phyloP scores from a whole-genome alignment of 1,140 invertebrate genomes.

The Brevipalpus yothersi region DNA sequence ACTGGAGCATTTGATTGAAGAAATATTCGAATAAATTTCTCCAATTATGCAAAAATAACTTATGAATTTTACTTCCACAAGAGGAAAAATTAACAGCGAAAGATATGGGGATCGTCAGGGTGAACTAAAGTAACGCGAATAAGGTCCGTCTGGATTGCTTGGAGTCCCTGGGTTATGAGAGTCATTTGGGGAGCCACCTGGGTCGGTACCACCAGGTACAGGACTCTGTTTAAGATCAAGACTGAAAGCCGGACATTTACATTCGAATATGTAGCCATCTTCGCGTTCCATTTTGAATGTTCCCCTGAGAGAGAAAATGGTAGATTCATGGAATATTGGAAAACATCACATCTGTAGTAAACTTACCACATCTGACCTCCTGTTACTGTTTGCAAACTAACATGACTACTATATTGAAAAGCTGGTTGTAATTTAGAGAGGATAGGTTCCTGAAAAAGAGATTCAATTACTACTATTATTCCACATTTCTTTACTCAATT shows the following conservation, averaged over 20 bases:
- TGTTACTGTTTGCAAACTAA: slow-evolving; percentile 70
- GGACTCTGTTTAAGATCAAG: slow-evolving; percentile 65
- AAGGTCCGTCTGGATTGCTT: too few relatives aligned
- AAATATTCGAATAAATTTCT: too few relatives aligned
- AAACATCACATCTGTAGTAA: background rate
- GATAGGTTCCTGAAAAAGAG: slow-evolving; percentile 41
- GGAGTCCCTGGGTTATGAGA: too few relatives aligned
- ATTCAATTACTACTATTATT: slow-evolving; percentile 6
- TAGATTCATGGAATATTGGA: background rate
- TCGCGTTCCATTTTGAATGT: slow-evolving; percentile 37
- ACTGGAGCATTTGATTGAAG: too few relatives aligned
- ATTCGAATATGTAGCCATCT: slow-evolving; percentile 85
- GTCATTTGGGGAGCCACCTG: too few relatives aligned
- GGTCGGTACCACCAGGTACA: too few relatives aligned
- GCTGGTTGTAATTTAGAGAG: slow-evolving; percentile 61
- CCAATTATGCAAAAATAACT: too few relatives aligned
- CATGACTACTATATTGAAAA: slow-evolving; percentile 92
- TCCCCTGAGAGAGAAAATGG: slow-evolving; percentile 3
- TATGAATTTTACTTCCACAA: too few relatives aligned
- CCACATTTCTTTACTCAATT: background rate
- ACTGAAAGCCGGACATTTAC: slow-evolving; percentile 83
- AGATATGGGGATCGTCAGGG: too few relatives aligned
- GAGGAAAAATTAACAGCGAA: too few relatives aligned
- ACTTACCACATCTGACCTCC: slow-evolving; percentile 89
- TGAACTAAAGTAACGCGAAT: too few relatives aligned